Conservation (phyloP, 2,797 vertebrate species). For the Galago senegalensis region DNA sequence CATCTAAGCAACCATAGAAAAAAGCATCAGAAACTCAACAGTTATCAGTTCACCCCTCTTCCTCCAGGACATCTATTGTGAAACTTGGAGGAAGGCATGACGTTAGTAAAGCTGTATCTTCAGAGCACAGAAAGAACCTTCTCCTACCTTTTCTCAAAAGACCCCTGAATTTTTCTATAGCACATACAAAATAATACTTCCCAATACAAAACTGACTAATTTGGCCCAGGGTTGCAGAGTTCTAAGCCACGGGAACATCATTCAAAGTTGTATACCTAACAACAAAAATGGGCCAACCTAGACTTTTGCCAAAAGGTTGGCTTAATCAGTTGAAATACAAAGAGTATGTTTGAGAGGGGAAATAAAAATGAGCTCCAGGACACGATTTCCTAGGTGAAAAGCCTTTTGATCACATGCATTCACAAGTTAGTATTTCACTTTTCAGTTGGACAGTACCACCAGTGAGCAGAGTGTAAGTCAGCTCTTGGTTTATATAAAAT, state of each 20-base stretch:
- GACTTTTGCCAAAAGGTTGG: neutral
- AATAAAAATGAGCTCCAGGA: neutral
- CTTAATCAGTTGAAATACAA: neutral
- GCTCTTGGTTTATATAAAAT: neutral
- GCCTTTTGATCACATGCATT: neutral
- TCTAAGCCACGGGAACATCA: neutral
- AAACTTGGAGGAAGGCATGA: neutral
- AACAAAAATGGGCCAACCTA: neutral
- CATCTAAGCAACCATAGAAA: neutral
- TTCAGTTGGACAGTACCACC: neutral
- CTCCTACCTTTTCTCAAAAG: neutral
- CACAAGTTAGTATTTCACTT: conserved; percentile 5
- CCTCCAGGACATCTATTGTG: neutral
- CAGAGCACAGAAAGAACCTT: neutral
- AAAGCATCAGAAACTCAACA: neutral
- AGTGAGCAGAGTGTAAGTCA: neutral
- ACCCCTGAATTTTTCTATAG: neutral
- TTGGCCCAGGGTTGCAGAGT: neutral
- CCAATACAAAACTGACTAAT: neutral
- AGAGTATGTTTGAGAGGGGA: neutral
- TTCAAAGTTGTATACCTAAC: neutral
- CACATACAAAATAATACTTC: conserved; percentile 10
- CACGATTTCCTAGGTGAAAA: neutral
- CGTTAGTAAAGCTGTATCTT: neutral
- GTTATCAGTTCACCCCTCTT: neutral